A percentile compares a stretch with the other conserved stretches of the same genome.
phyloP scores from a whole-genome alignment of 2,113 vertebrate species.

The Psammodynastes pulverulentus region DNA sequence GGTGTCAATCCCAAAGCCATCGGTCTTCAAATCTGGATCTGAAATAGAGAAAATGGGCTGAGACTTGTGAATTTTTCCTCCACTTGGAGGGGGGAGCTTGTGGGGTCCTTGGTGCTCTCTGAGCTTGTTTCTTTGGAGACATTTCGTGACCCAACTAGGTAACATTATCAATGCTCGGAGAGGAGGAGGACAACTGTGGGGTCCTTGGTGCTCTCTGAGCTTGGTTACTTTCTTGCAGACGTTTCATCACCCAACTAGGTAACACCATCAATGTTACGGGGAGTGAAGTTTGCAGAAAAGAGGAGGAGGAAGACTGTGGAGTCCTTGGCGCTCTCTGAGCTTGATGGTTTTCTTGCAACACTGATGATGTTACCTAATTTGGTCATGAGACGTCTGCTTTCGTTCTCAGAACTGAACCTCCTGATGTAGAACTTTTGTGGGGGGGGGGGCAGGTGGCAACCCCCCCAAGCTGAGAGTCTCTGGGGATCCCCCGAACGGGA shows the following conservation, averaged over 20 bases:
- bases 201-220: no score
- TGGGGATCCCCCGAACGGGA: no score
- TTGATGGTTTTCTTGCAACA: background rate
- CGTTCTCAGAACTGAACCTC: background rate
- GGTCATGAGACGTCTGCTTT: background rate
- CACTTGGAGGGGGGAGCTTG: background rate
- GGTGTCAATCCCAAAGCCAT: constrained; percentile 85
- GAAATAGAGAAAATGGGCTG: constrained; percentile 8
- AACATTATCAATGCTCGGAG: no score
- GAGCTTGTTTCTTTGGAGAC: background rate
- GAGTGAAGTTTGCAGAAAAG: no score
- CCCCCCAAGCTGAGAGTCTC: background rate
- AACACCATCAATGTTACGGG: no score
- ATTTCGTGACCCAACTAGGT: no score
- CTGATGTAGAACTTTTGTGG: background rate
- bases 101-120: background rate
- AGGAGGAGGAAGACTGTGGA: no score
- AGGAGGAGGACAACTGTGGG: no score
- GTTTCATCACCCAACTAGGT: no score
- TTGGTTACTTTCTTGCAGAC: no score
- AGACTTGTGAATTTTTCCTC: background rate
- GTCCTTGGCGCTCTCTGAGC: background rate
- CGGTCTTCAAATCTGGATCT: constrained; percentile 83
- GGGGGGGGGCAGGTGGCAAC: background rate
- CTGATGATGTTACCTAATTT: background rate